Conservation (phyloP, 2,888 invertebrate species). For the Archips xylosteana region DNA sequence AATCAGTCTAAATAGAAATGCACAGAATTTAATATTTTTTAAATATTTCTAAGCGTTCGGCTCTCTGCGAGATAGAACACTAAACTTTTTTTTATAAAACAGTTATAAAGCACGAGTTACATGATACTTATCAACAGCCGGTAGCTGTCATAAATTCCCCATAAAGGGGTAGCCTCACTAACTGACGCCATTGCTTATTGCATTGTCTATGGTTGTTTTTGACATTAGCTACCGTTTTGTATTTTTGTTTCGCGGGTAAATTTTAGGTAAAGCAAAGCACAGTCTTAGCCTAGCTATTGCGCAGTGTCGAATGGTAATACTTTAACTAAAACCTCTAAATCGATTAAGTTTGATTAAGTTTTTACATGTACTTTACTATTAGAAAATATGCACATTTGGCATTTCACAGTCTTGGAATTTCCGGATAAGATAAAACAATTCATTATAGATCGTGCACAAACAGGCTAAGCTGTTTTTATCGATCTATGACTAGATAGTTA, state of each 20-base stretch:
- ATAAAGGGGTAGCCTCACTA: conserved; percentile 40
- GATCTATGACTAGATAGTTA: conserved; percentile 15
- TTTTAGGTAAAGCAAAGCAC: no score
- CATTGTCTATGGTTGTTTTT: conserved; percentile 1
- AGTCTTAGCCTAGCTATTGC: no score
- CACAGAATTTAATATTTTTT: no score
- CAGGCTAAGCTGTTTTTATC: conserved; percentile 18
- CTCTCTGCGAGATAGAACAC: no score
- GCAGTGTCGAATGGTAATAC: no score
- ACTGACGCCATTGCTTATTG: conserved; percentile 25
- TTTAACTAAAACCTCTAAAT: no score
- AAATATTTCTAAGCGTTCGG: no score
- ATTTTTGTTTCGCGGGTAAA: not conserved
- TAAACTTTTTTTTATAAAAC: no score
- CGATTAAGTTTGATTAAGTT: no score
- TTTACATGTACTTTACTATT: not conserved
- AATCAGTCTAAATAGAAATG: no score
- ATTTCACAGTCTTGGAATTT: conserved; percentile 4
- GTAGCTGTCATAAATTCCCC: conserved; percentile 38
- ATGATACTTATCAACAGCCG: conserved; percentile 15
- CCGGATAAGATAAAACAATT: conserved; percentile 19
- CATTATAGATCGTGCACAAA: conserved; percentile 22
- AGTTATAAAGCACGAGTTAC: not conserved
- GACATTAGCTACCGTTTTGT: conserved; percentile 10
- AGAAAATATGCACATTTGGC: not conserved